phyloP scores from a whole-genome alignment of 2,797 vertebrate species.

The Sebastiscus tertius region DNA sequence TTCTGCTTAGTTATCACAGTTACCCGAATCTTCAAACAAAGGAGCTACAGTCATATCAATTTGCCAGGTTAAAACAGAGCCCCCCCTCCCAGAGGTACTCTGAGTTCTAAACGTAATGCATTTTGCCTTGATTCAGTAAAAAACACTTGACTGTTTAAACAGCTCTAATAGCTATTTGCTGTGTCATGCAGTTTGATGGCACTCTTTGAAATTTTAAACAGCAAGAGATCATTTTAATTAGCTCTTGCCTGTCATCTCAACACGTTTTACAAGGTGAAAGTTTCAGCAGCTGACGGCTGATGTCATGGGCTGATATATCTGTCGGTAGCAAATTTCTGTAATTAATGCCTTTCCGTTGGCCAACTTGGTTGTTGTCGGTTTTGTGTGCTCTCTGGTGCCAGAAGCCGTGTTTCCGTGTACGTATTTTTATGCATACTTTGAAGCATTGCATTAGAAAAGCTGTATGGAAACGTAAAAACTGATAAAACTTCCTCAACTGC shows the following conservation, averaged over 20 bases:
- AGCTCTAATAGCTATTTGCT: slow-evolving; percentile 13
- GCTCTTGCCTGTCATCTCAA: not conserved
- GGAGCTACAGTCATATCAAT: slow-evolving; percentile 3
- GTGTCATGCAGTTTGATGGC: slow-evolving; percentile 1
- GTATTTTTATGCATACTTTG: not conserved
- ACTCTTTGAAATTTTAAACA: slow-evolving; percentile 23
- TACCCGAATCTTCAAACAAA: not conserved
- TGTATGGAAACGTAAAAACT: not conserved
- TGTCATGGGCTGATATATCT: not conserved
- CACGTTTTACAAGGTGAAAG: not conserved
- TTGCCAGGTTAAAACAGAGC: not conserved
- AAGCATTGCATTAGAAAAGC: not conserved
- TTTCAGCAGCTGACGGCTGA: not conserved
- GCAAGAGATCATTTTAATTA: slow-evolving; percentile 20
- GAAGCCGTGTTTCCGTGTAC: too few relatives aligned
- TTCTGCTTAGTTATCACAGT: slow-evolving; percentile 3
- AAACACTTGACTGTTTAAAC: slow-evolving; percentile 4
- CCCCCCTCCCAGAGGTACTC: not conserved
- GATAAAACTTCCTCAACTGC: not conserved
- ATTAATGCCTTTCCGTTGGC: slow-evolving; percentile 10
- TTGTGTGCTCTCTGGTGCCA: not conserved
- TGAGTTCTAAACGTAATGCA: not conserved
- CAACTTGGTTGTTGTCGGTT: slow-evolving; percentile 1
- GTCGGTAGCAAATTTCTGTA: not conserved
- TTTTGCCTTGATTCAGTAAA: not conserved